Percentiles rank a stretch among this genome's conserved stretches.
Conservation (phyloP, 2,797 vertebrate species). For the Schizothorax lantsangensis region DNA sequence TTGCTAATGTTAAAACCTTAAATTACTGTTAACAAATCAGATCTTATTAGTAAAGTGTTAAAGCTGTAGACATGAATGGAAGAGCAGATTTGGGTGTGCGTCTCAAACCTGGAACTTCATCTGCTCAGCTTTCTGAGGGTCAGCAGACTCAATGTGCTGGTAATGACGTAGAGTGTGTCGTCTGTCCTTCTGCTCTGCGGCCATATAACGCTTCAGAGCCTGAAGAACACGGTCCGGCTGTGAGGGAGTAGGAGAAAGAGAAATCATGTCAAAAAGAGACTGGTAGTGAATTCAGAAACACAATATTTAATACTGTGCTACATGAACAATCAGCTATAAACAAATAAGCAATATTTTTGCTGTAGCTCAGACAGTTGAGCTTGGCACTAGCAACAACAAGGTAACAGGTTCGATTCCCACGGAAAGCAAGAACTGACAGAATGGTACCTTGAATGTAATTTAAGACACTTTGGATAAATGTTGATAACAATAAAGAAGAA, state of each 20-base stretch:
- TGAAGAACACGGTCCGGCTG: conserved; percentile 86
- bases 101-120: conserved; percentile 90
- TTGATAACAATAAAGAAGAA: not conserved
- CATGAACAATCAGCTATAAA: not conserved
- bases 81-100: not conserved
- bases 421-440: not conserved
- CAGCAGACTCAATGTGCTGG: conserved; percentile 87
- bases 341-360: not conserved
- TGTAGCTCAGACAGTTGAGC: not conserved
- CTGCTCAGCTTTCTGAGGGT: conserved; percentile 91
- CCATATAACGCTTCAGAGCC: conserved; percentile 88
- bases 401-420: not conserved
- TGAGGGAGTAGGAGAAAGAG: not conserved
- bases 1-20: not conserved
- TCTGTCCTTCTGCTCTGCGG: conserved; percentile 90
- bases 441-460: not conserved
- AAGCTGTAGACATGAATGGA: not conserved
- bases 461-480: not conserved
- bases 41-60: not conserved
- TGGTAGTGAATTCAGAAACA: not conserved
- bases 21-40: not conserved
- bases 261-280: not conserved
- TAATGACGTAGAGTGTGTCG: conserved; percentile 90
- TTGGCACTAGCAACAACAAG: not conserved
- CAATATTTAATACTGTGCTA: not conserved